Evolutionary conservation across 2,113 vertebrate species (phyloP).

Genomic region (Corynorhinus townsendii): DNA sequence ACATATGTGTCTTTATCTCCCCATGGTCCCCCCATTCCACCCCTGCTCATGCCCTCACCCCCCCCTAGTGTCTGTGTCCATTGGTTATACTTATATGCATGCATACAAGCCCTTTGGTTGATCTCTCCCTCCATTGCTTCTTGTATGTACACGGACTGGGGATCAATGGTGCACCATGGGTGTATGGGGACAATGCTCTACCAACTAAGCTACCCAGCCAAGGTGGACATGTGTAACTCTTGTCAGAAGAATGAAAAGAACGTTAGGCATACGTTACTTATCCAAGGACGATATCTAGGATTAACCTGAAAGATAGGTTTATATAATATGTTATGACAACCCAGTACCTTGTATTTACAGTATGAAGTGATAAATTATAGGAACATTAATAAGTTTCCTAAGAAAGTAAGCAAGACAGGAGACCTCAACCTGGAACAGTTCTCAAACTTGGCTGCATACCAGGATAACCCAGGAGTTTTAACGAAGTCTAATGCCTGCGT

Average conservation of each 20-base stretch:
- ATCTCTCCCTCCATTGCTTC: not conserved
- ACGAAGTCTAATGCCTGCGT: not conserved
- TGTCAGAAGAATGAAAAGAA: not conserved
- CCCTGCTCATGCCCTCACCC: no score
- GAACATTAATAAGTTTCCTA: not conserved
- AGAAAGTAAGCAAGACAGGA: not conserved
- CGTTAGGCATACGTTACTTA: not conserved
- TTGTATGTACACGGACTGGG: not conserved
- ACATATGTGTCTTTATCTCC: no score
- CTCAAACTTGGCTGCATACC: not conserved
- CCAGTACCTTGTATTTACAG: not conserved
- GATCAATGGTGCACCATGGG: not conserved
- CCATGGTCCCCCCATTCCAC: no score
- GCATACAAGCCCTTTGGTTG: no score
- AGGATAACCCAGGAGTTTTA: not conserved
- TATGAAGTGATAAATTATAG: not conserved
- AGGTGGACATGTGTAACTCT: not conserved
- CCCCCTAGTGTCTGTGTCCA: no score
- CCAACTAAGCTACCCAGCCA: not conserved
- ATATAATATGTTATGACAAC: not conserved
- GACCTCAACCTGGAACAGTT: not conserved
- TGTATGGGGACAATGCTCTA: not conserved
- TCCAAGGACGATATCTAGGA: not conserved
- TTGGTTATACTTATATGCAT: no score
- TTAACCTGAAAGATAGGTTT: not conserved